These are phyloP conservation scores for Artemisiospiza belli DNA, from an alignment of 2,113 vertebrate genomes.

Conservation along the genomic window DNA sequence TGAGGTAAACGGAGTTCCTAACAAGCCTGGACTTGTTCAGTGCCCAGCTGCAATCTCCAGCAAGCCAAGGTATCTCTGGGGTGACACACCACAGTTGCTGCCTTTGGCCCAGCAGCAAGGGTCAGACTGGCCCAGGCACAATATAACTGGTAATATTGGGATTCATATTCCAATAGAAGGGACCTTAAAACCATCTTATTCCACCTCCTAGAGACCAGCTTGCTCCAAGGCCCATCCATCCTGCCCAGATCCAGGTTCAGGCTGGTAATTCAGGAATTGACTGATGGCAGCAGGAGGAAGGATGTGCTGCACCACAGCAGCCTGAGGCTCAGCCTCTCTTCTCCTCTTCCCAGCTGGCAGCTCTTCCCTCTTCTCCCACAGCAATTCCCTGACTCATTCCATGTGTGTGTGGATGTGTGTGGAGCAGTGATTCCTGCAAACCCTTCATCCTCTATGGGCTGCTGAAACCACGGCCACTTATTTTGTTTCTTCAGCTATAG, in stretches of 20 bases:
- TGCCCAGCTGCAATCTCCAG: too few relatives aligned
- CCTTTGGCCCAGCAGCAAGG: too few relatives aligned
- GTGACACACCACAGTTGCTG: too few relatives aligned
- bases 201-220: neutral
- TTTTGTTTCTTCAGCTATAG: neutral
- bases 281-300: neutral
- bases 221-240: neutral
- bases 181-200: neutral
- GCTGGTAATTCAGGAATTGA: neutral
- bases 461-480: rapidly evolving
- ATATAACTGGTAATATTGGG: too few relatives aligned
- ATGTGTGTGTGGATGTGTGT: rapidly evolving
- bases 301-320: neutral
- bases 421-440: neutral
- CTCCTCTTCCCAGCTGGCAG: neutral
- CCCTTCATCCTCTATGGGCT: neutral
- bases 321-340: neutral
- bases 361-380: neutral
- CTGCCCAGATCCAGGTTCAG: neutral
- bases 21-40: too few relatives aligned
- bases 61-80: too few relatives aligned
- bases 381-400: neutral
- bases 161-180: too few relatives aligned
- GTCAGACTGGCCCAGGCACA: too few relatives aligned
- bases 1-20: too few relatives aligned